A percentile compares a stretch with the other conserved stretches of the same genome.
These are phyloP conservation scores for Sinopyrophorus schimmeli DNA, from an alignment of 2,888 invertebrate species.

Conservation along the genomic window DNA sequence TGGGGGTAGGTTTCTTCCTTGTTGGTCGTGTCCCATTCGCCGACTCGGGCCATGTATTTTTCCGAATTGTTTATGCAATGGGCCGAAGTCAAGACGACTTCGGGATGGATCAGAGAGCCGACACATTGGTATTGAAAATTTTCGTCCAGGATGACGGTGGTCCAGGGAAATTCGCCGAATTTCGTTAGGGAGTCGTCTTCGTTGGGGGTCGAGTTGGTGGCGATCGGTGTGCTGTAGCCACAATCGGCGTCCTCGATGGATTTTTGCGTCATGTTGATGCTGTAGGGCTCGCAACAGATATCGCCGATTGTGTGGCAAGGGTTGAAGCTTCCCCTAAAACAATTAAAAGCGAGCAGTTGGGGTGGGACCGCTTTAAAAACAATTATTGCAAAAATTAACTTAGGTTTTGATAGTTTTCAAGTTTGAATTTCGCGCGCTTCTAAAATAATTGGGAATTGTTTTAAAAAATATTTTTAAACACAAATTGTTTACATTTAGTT, in stretches of 20 bases:
- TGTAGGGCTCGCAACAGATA: constrained; percentile 8
- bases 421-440: too few species aligned
- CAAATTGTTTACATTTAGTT: too few species aligned
- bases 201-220: background rate
- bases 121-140: constrained; percentile 70
- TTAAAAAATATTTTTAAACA: too few species aligned
- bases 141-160: constrained; percentile 66
- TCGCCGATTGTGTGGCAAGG: constrained; percentile 4
- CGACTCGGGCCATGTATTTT: constrained; percentile 47
- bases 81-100: constrained; percentile 73
- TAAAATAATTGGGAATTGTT: too few species aligned
- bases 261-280: background rate
- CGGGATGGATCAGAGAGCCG: constrained; percentile 71
- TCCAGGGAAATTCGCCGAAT: constrained; percentile 79
- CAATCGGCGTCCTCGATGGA: too few species aligned
- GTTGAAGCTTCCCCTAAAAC: background rate
- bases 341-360: too few species aligned
- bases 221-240: too few species aligned
- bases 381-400: too few species aligned
- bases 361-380: too few species aligned
- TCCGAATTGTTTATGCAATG: constrained; percentile 63
- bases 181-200: constrained; percentile 50
- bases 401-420: too few species aligned
- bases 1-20: constrained; percentile 4
- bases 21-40: constrained; percentile 11